These are phyloP conservation scores for Champsocephalus esox DNA, from an alignment of 2,797 vertebrate genomes.

Conservation along the genomic window DNA sequence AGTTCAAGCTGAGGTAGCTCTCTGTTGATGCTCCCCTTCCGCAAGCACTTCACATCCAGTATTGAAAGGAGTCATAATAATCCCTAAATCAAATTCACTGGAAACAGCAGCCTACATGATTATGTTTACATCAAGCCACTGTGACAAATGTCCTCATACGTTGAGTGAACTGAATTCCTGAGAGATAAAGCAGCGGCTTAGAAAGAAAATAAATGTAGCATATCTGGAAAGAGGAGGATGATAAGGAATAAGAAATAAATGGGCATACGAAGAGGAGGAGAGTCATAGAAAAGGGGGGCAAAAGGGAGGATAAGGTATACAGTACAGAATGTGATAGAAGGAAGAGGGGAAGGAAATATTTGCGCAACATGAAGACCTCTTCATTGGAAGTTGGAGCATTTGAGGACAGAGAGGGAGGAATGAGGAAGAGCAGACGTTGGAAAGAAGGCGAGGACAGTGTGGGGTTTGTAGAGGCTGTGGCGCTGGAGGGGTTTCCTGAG, in stretches of 20 bases:
- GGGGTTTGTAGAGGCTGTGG: neutral
- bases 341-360: slow-evolving; percentile 20
- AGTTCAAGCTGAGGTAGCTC: slow-evolving; percentile 2
- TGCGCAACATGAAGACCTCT: neutral
- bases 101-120: slow-evolving; percentile 25
- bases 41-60: neutral
- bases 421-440: slow-evolving; percentile 14
- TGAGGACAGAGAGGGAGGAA: slow-evolving; percentile 6
- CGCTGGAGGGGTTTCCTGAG: slow-evolving; percentile 59
- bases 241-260: neutral
- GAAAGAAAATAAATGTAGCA: slow-evolving; percentile 20
- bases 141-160: slow-evolving; percentile 45
- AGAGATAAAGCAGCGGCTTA: slow-evolving; percentile 11
- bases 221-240: slow-evolving; percentile 4
- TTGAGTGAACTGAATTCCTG: slow-evolving; percentile 34
- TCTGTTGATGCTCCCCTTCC: neutral
- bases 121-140: slow-evolving; percentile 23
- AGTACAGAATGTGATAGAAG: slow-evolving; percentile 15
- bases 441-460: neutral
- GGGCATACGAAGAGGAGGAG: slow-evolving; percentile 24
- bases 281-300: neutral
- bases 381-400: slow-evolving; percentile 1
- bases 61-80: slow-evolving; percentile 35
- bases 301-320: neutral
- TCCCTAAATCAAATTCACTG: slow-evolving; percentile 34